phyloP scores from a whole-genome alignment of 2,797 vertebrate species.

The Ceryle rudis region DNA sequence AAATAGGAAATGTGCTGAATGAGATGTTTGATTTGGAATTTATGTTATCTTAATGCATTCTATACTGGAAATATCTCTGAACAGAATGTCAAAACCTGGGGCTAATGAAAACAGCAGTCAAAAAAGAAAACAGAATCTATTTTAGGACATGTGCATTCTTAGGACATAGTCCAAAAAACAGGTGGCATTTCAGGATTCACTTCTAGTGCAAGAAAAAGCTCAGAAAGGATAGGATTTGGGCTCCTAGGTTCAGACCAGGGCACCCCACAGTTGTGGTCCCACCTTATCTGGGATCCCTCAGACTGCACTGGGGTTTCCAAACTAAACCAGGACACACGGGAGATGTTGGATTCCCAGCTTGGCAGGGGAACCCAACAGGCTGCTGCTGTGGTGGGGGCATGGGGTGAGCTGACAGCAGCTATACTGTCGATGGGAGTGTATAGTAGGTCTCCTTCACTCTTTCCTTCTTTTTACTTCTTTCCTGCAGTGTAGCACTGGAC shows the following conservation, averaged over 20 bases:
- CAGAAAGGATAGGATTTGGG: not conserved
- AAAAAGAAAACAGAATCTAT: constrained; percentile 52
- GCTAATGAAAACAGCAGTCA: constrained; percentile 55
- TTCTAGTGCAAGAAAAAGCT: not conserved
- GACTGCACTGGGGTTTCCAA: not conserved
- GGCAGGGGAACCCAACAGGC: not conserved
- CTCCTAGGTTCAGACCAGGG: not conserved
- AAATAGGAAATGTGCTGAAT: constrained; percentile 47
- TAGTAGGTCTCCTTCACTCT: not conserved
- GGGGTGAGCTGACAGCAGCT: not conserved
- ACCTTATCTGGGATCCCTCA: not conserved
- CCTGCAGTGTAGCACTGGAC: not conserved
- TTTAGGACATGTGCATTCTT: not conserved
- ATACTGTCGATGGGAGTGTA: not conserved
- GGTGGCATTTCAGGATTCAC: not conserved
- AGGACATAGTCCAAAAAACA: not conserved
- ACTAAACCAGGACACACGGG: not conserved
- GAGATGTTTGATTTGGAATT: constrained; percentile 56
- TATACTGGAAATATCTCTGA: constrained; percentile 51
- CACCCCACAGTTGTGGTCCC: not conserved
- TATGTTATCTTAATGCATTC: constrained; percentile 63
- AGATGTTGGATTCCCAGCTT: not conserved
- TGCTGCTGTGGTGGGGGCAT: not conserved
- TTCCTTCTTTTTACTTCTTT: not conserved
- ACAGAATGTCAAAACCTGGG: constrained; percentile 53